Percentiles rank a stretch among this genome's conserved stretches.
Evolutionary conservation across 2,797 vertebrate genomes (phyloP).

Genomic region (Amazonetta brasiliensis): DNA sequence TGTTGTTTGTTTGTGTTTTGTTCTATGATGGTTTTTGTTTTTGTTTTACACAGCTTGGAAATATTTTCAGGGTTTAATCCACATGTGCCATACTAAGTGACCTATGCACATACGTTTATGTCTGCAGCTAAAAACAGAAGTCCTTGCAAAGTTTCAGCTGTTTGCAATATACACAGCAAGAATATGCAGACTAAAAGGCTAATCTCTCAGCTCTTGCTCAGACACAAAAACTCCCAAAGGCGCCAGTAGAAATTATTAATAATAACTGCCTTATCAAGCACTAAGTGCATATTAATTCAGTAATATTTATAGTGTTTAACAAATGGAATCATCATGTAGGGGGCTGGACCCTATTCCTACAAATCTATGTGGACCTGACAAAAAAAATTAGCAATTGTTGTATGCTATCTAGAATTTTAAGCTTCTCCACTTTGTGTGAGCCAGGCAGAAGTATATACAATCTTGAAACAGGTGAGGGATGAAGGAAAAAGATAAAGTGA

Average conservation of each 20-base stretch:
- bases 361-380: not conserved
- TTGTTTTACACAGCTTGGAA: not conserved
- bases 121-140: not conserved
- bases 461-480: not conserved
- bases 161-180: not conserved
- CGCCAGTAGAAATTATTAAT: not conserved
- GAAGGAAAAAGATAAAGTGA: not conserved
- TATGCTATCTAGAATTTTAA: not conserved
- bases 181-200: not conserved
- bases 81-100: not conserved
- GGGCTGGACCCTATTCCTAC: not conserved
- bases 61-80: slow-evolving; percentile 3
- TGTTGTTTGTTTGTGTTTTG: not conserved
- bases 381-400: not conserved
- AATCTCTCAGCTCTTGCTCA: not conserved
- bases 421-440: not conserved
- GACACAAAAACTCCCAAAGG: not conserved
- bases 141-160: not conserved
- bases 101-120: not conserved
- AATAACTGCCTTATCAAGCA: not conserved
- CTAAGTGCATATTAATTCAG: not conserved
- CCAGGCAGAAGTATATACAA: not conserved
- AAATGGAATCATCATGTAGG: not conserved
- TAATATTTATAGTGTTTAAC: not conserved
- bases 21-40: not conserved